Percentiles rank a stretch among this genome's conserved stretches.
These are phyloP conservation scores for Corticium candelabrum DNA, from an alignment of 37 sponge, comb jelly and placozoan genomes.

Conservation along the genomic window DNA sequence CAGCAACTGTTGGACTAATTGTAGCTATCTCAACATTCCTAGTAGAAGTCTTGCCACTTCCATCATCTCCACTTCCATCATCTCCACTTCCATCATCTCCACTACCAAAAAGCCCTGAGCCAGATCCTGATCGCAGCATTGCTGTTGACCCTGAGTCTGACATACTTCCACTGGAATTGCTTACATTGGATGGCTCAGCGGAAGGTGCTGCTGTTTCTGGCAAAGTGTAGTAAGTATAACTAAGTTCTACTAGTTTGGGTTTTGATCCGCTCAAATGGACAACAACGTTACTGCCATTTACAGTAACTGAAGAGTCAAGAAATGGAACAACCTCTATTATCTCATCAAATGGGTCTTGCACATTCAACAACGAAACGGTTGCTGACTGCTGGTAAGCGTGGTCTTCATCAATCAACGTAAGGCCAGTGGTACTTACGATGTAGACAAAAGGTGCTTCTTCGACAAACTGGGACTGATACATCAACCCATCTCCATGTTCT, in stretches of 20 bases:
- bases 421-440: slow-evolving; percentile 44
- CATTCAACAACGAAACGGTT: slow-evolving; percentile 24
- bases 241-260: not conserved
- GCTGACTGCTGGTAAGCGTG: slow-evolving; percentile 47
- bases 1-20: not conserved
- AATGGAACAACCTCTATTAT: slow-evolving; percentile 11
- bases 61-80: not conserved
- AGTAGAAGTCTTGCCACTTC: not conserved
- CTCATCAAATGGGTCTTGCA: slow-evolving; percentile 39
- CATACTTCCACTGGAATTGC: not conserved
- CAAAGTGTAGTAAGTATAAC: not conserved
- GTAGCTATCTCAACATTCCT: no score
- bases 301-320: not conserved
- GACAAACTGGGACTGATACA: slow-evolving; percentile 25
- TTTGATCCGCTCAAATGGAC: not conserved
- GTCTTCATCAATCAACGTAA: slow-evolving; percentile 52
- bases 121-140: not conserved
- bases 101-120: not conserved
- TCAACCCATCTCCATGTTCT: slow-evolving; percentile 18
- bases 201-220: not conserved
- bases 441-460: slow-evolving; percentile 50
- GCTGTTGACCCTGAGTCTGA: not conserved
- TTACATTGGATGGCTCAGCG: not conserved
- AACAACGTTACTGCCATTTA: not conserved
- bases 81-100: not conserved